Evolutionary conservation across 2,888 invertebrate genomes (phyloP).

Genomic region (Drosophila anomalata): DNA sequence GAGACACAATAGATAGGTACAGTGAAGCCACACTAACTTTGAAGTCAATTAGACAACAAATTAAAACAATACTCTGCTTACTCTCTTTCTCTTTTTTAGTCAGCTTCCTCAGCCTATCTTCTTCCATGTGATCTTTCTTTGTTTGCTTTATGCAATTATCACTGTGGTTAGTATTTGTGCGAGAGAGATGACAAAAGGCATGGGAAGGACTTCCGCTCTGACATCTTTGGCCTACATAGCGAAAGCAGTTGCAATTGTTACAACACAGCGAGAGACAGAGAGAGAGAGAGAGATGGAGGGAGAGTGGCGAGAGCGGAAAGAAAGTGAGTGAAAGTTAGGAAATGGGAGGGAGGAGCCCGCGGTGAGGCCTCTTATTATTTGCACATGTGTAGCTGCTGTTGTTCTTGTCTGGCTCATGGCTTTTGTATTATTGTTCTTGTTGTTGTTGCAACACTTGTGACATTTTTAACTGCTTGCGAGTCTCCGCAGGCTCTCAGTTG

Average conservation of each 20-base stretch:
- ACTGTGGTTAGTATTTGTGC: constrained; percentile 40
- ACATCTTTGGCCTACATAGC: constrained; percentile 74
- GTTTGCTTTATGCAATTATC: constrained; percentile 29
- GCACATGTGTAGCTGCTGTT: constrained; percentile 50
- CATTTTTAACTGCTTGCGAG: constrained; percentile 68
- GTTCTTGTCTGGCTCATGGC: constrained; percentile 17
- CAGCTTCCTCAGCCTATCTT: too few species aligned
- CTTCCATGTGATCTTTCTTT: not conserved
- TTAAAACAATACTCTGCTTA: not conserved
- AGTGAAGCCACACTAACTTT: constrained; percentile 5
- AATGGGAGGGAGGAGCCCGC: constrained; percentile 31
- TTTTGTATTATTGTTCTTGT: constrained; percentile 28
- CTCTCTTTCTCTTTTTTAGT: not conserved
- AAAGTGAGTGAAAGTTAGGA: not conserved
- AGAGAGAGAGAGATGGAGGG: constrained; percentile 7
- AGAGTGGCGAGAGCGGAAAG: not conserved
- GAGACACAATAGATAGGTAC: constrained; percentile 33
- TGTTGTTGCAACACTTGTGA: constrained; percentile 54
- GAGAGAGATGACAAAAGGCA: constrained; percentile 46
- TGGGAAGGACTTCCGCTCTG: constrained; percentile 54
- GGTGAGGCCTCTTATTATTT: constrained; percentile 54
- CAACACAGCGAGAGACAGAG: constrained; percentile 21
- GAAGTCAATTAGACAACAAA: not conserved
- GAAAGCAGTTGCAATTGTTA: constrained; percentile 67
- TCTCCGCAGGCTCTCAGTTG: constrained; percentile 41